Evolutionary conservation across 2,888 invertebrate genomes (phyloP).

Genomic region (Perdita meconis): DNA sequence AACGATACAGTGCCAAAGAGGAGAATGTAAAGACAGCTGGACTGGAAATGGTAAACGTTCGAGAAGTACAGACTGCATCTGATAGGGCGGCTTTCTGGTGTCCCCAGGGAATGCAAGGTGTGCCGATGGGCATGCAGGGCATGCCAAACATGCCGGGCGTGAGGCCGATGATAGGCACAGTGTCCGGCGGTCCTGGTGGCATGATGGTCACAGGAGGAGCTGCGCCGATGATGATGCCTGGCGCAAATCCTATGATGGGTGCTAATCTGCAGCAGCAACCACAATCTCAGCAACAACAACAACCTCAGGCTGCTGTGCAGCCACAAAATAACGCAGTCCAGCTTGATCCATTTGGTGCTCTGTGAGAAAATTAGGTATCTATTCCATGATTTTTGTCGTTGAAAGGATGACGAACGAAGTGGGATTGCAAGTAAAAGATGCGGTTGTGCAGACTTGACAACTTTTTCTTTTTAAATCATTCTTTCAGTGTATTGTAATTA

Average conservation of each 20-base stretch:
- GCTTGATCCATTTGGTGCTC: conserved; percentile 86
- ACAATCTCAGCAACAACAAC: conserved; percentile 70
- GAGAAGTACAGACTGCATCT: conserved; percentile 36
- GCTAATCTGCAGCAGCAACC: conserved; percentile 75
- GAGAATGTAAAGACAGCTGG: conserved; percentile 34
- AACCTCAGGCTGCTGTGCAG: conserved; percentile 79
- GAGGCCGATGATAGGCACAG: conserved; percentile 81
- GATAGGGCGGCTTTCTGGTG: conserved; percentile 63
- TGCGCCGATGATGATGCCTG: conserved; percentile 78
- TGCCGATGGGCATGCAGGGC: conserved; percentile 79
- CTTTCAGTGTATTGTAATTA: conserved; percentile 46
- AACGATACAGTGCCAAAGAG: not conserved
- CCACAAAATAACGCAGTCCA: conserved; percentile 84
- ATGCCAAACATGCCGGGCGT: conserved; percentile 79
- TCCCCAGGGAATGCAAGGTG: conserved; percentile 79
- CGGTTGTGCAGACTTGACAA: not conserved
- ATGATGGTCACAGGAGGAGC: conserved; percentile 77
- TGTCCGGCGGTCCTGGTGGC: conserved; percentile 76
- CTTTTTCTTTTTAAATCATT: too few relatives aligned
- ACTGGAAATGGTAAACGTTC: conserved; percentile 28
- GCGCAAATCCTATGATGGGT: conserved; percentile 76
- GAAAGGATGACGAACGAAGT: not conserved
- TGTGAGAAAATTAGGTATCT: conserved; percentile 80
- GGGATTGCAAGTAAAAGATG: not conserved
- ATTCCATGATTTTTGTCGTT: conserved; percentile 12